phyloP scores from a whole-genome alignment of 2,888 invertebrate species.

The Dromius quadrimaculatus region DNA sequence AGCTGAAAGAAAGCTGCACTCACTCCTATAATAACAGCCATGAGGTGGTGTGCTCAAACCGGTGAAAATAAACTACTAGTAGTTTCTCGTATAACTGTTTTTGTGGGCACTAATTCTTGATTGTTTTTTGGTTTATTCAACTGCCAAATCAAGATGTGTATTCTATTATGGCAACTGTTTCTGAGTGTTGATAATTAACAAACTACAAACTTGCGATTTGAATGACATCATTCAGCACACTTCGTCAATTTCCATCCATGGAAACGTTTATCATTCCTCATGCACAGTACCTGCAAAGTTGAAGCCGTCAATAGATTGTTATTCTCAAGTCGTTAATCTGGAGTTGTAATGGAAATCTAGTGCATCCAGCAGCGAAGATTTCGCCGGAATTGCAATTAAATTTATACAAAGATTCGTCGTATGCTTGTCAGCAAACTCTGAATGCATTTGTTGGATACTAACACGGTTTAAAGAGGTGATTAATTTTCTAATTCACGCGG shows the following conservation, averaged over 20 bases:
- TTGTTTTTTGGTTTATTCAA: too few species aligned
- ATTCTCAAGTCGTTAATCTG: conserved; percentile 4
- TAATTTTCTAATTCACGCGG: conserved; percentile 47
- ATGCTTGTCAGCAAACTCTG: background rate
- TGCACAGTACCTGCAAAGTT: background rate
- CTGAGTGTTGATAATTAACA: conserved; percentile 13
- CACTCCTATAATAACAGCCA: too few species aligned
- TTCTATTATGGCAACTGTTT: too few species aligned
- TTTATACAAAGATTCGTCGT: conserved; percentile 39
- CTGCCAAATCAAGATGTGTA: too few species aligned
- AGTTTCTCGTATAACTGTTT: background rate
- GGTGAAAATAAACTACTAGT: too few species aligned
- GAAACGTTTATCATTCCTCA: conserved; percentile 19
- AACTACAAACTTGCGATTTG: conserved; percentile 3
- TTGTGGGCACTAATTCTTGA: background rate
- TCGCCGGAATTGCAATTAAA: conserved; percentile 42
- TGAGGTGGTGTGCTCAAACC: too few species aligned
- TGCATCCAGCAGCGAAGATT: background rate
- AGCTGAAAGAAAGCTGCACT: too few species aligned
- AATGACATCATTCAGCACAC: conserved; percentile 18
- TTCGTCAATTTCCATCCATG: conserved; percentile 1
- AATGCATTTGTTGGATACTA: conserved; percentile 26
- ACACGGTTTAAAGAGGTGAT: conserved; percentile 40
- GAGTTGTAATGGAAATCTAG: conserved; percentile 39
- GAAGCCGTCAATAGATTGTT: conserved; percentile 3